phyloP scores from a whole-genome alignment of 2,113 vertebrate genomes.

The Panurus biarmicus region DNA sequence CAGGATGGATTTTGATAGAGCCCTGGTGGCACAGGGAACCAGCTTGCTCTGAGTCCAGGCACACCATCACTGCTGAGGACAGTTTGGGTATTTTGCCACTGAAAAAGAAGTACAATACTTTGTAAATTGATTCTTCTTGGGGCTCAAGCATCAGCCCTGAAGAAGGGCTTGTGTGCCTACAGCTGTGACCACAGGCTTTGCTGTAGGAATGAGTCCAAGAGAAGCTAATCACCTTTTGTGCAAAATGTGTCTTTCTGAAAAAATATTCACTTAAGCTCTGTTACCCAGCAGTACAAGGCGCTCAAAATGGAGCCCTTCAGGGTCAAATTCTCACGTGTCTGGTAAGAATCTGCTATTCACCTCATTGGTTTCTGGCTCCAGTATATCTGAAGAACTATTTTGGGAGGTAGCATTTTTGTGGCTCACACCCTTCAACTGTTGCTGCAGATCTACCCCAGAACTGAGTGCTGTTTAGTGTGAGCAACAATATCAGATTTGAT shows the following conservation, averaged over 20 bases:
- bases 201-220: neutral
- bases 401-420: neutral
- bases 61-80: neutral
- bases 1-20: accelerated
- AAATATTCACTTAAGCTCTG: neutral
- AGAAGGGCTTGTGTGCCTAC: neutral
- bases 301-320: neutral
- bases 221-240: neutral
- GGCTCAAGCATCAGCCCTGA: neutral
- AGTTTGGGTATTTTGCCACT: neutral
- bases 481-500: neutral
- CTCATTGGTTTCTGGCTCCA: neutral
- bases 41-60: neutral
- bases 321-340: neutral
- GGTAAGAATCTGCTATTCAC: neutral
- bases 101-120: neutral
- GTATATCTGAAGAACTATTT: neutral
- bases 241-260: neutral
- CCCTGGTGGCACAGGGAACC: accelerated
- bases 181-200: neutral
- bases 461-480: neutral
- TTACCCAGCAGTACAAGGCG: neutral
- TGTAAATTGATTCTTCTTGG: neutral
- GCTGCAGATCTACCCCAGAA: neutral
- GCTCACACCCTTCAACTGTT: neutral